Evolutionary conservation across 2,113 vertebrate species (phyloP), one percentile per base, ranked within the genome.

Genomic region (Sinocyclocheilus anshuiensis): DNA sequence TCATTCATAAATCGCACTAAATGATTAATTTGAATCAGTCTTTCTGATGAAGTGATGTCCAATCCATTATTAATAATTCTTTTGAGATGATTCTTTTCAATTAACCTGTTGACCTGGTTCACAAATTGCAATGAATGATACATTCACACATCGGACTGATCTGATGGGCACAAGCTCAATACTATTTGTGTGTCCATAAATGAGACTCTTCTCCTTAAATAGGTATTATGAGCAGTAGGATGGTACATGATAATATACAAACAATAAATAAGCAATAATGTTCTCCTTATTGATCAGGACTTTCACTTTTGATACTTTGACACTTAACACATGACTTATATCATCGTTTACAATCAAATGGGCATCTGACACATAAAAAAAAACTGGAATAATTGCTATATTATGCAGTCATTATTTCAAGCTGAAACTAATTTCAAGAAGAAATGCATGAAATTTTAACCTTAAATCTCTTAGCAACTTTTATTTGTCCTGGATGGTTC

Each of bases 381-480:
- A 53, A 16, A 6, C 1, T 53, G 50, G 48, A 16, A 53, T 53
- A 50, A 50, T 50, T 13, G 48, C 15, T 20, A 18, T 59, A 74
- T 36, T 71, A 18, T 36, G 67, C 29, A 69, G 48, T 50, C 48
- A 13, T 50, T 50, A 13, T 50, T 50, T 77, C 0, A 29, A 57
- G 11, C 16, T 57, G 20, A 83, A 74, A 24, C 13, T 55, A 39
- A 48, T 48, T 48, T 48, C 45, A 48, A 11, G 10, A 48, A 50
- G 48, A 53, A 53, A 29, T 81, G 22, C 48, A 53, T 86, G 61
- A 76, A 72, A 81, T 67, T 24, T 75, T 24, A 55, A 0, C 72
- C 48, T 72, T 83, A 67, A 83, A 86, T 80, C n/a, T 77, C 42
- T 84, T 29, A 81, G 55, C 16, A 22, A 69, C 65, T 78, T 87